These are phyloP conservation scores for Eilema griseolum DNA, from an alignment of 2,888 invertebrate species.

Conservation along the genomic window DNA sequence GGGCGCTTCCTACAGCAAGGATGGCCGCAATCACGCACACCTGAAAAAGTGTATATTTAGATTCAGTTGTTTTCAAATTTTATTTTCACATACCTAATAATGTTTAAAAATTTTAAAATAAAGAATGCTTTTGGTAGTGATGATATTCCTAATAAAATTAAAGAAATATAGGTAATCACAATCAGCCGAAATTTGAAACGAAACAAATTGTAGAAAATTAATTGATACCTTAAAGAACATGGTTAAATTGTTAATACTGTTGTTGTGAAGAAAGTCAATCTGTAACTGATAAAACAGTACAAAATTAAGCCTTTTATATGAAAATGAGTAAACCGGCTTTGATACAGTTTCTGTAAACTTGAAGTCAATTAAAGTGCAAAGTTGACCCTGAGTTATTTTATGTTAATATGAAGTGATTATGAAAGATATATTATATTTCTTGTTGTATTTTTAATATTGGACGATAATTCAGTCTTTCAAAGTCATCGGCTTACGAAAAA, in stretches of 20 bases:
- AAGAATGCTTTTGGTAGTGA: background rate
- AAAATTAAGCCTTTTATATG: background rate
- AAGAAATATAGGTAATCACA: background rate
- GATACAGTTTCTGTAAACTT: background rate
- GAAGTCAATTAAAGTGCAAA: background rate
- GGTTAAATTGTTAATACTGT: background rate
- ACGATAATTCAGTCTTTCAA: too few relatives aligned
- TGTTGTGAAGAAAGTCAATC: background rate
- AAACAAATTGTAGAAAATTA: background rate
- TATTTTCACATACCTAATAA: too few relatives aligned
- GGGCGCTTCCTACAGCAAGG: background rate
- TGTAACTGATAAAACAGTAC: background rate
- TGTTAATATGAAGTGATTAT: background rate
- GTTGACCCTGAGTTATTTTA: background rate
- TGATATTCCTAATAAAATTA: too few relatives aligned
- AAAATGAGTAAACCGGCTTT: background rate
- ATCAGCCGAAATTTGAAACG: background rate
- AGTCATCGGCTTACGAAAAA: too few relatives aligned
- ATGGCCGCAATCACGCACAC: conserved; percentile 28
- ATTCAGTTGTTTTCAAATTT: background rate
- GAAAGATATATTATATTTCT: background rate
- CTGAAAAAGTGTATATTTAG: conserved; percentile 26
- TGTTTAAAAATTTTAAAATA: too few relatives aligned
- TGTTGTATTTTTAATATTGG: too few relatives aligned
- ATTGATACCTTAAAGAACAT: background rate